phyloP scores from a whole-genome alignment of 2,888 invertebrate species.

The Leptinotarsa tumamoca region DNA sequence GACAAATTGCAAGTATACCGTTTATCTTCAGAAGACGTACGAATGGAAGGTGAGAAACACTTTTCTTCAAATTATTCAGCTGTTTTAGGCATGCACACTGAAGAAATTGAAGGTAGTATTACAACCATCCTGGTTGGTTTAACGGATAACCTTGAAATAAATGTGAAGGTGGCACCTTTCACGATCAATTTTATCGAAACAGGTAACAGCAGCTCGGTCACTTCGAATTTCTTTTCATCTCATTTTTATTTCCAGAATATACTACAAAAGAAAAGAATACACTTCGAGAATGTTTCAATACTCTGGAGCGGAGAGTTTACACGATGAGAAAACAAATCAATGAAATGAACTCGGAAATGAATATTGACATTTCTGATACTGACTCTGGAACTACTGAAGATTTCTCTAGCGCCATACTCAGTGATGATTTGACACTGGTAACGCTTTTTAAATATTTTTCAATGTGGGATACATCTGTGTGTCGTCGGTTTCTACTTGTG shows the following conservation, averaged over 20 bases:
- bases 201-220: constrained; percentile 46
- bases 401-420: background rate
- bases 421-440: constrained; percentile 17
- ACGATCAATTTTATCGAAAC: constrained; percentile 45
- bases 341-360: constrained; percentile 33
- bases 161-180: constrained; percentile 49
- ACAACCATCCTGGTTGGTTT: constrained; percentile 49
- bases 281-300: constrained; percentile 51
- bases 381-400: background rate
- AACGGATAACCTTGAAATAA: constrained; percentile 46
- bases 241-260: constrained; percentile 22
- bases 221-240: constrained; percentile 43
- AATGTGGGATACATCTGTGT: too few species aligned
- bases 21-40: constrained; percentile 32
- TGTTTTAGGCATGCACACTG: constrained; percentile 46
- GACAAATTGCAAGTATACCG: constrained; percentile 38
- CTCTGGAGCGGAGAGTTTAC: constrained; percentile 49
- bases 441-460: background rate
- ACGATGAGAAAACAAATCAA: constrained; percentile 41
- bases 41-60: constrained; percentile 30
- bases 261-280: constrained; percentile 40
- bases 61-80: constrained; percentile 42
- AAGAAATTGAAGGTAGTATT: constrained; percentile 42
- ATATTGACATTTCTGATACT: background rate
- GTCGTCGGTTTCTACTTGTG: too few species aligned